Evolutionary conservation across 2,888 invertebrate species (phyloP).

Genomic region (Melikaiella ostensackeni): DNA sequence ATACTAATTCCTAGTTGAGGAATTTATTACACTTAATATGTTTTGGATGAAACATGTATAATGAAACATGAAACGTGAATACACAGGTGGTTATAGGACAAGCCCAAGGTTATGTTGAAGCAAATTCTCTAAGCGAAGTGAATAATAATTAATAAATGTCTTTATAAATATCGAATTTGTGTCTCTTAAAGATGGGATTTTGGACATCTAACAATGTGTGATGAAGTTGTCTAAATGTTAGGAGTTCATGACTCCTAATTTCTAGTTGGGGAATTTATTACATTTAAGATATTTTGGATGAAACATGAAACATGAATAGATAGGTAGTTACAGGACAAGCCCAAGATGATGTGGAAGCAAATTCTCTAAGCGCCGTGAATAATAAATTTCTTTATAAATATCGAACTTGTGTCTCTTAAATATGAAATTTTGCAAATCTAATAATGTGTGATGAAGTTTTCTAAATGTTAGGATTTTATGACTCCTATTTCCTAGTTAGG

Average conservation of each 20-base stretch:
- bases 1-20: background rate
- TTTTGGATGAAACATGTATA: no score
- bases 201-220: no score
- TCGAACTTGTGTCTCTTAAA: background rate
- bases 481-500: background rate
- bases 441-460: background rate
- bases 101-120: background rate
- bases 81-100: conserved; percentile 9
- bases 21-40: background rate
- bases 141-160: conserved; percentile 32
- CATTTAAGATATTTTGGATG: no score
- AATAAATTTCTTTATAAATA: conserved; percentile 28
- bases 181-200: background rate
- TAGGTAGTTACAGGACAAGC: background rate
- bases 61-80: no score
- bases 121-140: conserved; percentile 6
- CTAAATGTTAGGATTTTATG: no score
- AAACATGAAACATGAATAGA: no score
- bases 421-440: background rate
- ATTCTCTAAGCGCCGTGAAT: conserved; percentile 14
- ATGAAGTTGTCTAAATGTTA: no score
- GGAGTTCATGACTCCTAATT: no score
- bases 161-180: conserved; percentile 9
- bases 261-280: no score
- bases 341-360: background rate